phyloP scores from a whole-genome alignment of 2,113 vertebrate genomes.

The Nerophis ophidion region DNA sequence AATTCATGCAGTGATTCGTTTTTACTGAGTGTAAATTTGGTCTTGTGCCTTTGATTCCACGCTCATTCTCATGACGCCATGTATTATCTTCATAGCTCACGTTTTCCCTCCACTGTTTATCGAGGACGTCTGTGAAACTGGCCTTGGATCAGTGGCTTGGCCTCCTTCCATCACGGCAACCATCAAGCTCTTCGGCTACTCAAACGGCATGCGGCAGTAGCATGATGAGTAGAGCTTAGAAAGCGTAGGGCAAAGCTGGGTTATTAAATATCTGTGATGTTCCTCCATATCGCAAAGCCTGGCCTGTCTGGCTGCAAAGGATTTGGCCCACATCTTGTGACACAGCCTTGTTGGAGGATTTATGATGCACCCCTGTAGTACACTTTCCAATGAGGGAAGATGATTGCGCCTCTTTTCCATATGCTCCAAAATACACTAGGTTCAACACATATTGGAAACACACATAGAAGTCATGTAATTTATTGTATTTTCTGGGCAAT shows the following conservation, averaged over 20 bases:
- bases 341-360: constrained; percentile 42
- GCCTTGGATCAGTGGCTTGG: constrained; percentile 25
- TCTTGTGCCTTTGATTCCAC: too few species aligned
- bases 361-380: constrained; percentile 49
- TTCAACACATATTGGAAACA: constrained; percentile 7
- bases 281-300: constrained; percentile 18
- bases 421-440: constrained; percentile 33
- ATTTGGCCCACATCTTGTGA: constrained; percentile 33
- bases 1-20: too few species aligned
- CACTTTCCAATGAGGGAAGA: constrained; percentile 41
- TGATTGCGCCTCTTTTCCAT: constrained; percentile 58
- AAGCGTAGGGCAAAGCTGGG: constrained; percentile 19
- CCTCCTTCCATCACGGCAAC: constrained; percentile 3
- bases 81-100: constrained; percentile 3
- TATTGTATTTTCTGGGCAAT: too few species aligned
- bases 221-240: constrained; percentile 19
- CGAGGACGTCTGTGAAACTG: constrained; percentile 15
- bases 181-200: constrained; percentile 29
- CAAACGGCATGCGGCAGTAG: constrained; percentile 5
- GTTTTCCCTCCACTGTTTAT: constrained; percentile 11
- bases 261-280: constrained; percentile 20
- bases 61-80: too few species aligned
- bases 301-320: constrained; percentile 16
- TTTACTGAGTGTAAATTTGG: too few species aligned
- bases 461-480: constrained; percentile 6